A percentile compares a stretch with the other conserved stretches of the same genome.
These are phyloP conservation scores for Homalodisca vitripennis DNA, from an alignment of 1,140 invertebrate genomes.

Conservation along the genomic window DNA sequence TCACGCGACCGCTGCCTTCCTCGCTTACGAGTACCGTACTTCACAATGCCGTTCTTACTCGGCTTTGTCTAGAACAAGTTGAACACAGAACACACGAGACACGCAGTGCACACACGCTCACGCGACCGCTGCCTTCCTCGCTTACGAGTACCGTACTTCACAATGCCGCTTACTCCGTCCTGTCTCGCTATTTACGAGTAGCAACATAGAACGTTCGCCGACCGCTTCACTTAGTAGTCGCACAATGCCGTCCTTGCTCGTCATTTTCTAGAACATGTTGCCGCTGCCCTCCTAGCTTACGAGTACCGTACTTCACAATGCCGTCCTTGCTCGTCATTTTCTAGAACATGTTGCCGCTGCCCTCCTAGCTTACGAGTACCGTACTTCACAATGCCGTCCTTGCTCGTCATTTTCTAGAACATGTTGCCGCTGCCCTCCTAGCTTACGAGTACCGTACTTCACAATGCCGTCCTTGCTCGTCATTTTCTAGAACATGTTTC, in stretches of 20 bases:
- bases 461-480: neutral
- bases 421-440: neutral
- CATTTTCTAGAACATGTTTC: too few relatives aligned
- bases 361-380: neutral
- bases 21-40: neutral
- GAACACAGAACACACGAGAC: neutral
- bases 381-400: too few relatives aligned
- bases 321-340: neutral
- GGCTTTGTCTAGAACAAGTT: neutral
- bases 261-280: too few relatives aligned
- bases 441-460: neutral
- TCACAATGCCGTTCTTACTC: neutral
- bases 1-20: neutral
- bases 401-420: too few relatives aligned
- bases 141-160: neutral
- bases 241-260: too few relatives aligned
- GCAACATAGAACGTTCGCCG: too few relatives aligned
- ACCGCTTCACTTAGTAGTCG: too few relatives aligned
- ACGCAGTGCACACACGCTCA: conserved; percentile 14
- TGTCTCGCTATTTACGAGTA: too few relatives aligned
- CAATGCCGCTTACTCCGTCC: too few relatives aligned
- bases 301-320: too few relatives aligned
- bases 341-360: too few relatives aligned
- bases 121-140: neutral
- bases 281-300: too few relatives aligned